These are phyloP conservation scores for Coenonympha glycerion DNA, from an alignment of 2,888 invertebrate genomes.

Conservation along the genomic window DNA sequence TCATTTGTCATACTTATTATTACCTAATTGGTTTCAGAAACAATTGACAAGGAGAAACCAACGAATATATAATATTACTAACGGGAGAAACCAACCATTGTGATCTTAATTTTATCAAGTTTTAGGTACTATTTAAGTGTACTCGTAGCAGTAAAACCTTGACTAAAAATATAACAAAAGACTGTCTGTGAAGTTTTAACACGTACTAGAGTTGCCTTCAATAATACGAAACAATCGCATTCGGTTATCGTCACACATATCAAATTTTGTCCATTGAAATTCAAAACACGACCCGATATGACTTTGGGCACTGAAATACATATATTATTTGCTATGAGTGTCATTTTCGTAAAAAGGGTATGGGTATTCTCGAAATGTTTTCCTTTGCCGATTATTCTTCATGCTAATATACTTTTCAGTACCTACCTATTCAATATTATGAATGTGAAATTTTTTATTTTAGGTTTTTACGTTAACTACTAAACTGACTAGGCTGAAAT, in stretches of 20 bases:
- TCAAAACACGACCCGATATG: not conserved
- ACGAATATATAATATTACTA: too few relatives aligned
- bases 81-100: not conserved
- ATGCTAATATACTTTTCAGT: too few relatives aligned
- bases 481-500: too few relatives aligned
- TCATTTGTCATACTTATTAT: too few relatives aligned
- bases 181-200: not conserved
- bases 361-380: not conserved
- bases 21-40: too few relatives aligned
- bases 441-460: too few relatives aligned
- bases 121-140: not conserved
- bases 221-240: slow-evolving; percentile 1
- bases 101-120: too few relatives aligned
- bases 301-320: not conserved
- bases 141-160: not conserved
- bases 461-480: too few relatives aligned
- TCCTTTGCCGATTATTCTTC: too few relatives aligned
- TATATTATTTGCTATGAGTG: not conserved
- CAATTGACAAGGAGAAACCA: not conserved
- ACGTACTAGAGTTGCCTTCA: not conserved
- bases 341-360: not conserved
- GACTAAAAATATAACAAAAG: slow-evolving; percentile 2
- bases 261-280: slow-evolving; percentile 11
- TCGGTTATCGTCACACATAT: slow-evolving; percentile 10
- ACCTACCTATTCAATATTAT: too few relatives aligned